These are phyloP conservation scores for Callaeas wilsoni DNA, from an alignment of 2,113 vertebrate genomes.

Conservation along the genomic window DNA sequence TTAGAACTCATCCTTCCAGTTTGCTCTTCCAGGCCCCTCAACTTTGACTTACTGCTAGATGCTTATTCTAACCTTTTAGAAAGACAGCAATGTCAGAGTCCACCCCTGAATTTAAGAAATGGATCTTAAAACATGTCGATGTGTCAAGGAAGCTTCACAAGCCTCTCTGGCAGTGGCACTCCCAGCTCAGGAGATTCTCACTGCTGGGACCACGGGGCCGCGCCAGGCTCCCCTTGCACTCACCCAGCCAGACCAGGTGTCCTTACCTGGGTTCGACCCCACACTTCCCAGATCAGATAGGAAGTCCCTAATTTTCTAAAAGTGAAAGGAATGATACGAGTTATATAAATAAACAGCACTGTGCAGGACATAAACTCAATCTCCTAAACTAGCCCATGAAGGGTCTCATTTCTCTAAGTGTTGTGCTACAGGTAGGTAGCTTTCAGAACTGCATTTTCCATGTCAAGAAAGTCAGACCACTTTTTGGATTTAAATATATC, in stretches of 20 bases:
- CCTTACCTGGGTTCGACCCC: background rate
- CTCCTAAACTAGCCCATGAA: background rate
- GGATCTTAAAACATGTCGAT: fast-evolving
- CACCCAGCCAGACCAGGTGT: background rate
- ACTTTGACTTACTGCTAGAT: background rate
- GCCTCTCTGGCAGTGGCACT: background rate
- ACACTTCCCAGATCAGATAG: background rate
- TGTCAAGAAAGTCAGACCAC: background rate
- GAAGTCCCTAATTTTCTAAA: background rate
- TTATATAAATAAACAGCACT: background rate
- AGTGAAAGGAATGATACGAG: background rate
- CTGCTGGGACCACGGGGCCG: fast-evolving
- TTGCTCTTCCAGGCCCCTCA: background rate
- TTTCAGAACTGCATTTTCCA: background rate
- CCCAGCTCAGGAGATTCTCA: too few species aligned
- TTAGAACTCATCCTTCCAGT: background rate
- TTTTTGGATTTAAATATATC: background rate
- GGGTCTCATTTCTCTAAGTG: background rate
- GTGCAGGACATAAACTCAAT: background rate
- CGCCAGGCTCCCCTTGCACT: fast-evolving
- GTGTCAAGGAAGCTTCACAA: background rate
- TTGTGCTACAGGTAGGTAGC: background rate
- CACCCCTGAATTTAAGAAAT: background rate
- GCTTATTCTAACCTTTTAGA: background rate
- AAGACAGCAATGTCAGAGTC: background rate